These are phyloP conservation scores for Holcopasites calliopsidis DNA, from an alignment of 1,140 invertebrate genomes.

Conservation along the genomic window DNA sequence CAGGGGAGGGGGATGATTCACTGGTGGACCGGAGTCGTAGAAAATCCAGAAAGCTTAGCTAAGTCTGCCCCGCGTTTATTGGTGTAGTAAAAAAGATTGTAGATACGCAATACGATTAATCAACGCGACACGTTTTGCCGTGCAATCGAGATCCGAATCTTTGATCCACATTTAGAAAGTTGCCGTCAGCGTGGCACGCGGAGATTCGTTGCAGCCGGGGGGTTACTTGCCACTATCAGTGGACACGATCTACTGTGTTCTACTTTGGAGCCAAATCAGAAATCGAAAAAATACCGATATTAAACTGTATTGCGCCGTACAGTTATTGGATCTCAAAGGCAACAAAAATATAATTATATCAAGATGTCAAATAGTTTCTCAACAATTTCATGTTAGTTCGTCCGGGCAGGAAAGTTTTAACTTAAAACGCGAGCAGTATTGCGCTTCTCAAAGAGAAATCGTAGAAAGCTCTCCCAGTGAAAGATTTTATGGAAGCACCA, in stretches of 20 bases:
- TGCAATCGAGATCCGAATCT: neutral
- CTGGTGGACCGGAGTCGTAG: neutral
- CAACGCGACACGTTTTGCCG: constrained; percentile 2
- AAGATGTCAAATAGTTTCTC: no score
- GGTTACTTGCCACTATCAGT: neutral
- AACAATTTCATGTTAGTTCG: no score
- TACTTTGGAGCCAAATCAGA: no score
- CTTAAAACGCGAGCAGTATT: neutral
- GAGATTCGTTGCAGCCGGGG: neutral
- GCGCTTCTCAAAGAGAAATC: constrained; percentile 29
- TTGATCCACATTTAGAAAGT: constrained; percentile 13
- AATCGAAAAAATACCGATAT: neutral
- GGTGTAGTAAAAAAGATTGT: no score
- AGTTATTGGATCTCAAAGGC: no score
- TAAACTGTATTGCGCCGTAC: no score
- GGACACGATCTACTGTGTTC: no score
- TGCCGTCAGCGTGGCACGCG: neutral
- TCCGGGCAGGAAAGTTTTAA: neutral
- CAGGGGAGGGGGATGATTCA: neutral
- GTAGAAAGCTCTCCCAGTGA: neutral
- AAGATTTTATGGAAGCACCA: constrained; percentile 58
- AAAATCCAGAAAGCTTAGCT: neutral
- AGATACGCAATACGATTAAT: constrained; percentile 18
- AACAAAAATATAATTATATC: no score
- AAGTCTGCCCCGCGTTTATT: neutral